A percentile compares a stretch with the other conserved stretches of the same genome.
These are phyloP conservation scores for Meteorus colon DNA, from an alignment of 2,888 invertebrate species.

Conservation along the genomic window DNA sequence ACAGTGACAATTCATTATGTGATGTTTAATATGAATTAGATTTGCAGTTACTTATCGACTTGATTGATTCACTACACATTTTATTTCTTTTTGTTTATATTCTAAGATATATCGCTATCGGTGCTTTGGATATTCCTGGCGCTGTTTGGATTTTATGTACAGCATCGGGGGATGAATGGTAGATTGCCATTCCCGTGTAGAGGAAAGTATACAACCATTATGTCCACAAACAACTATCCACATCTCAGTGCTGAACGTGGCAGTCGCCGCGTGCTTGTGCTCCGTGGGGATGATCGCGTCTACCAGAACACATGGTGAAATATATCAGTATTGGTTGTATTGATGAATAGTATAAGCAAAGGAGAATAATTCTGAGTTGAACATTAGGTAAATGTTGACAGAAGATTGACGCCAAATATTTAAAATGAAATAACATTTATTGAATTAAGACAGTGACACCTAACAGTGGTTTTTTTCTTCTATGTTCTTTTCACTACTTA, in stretches of 20 bases:
- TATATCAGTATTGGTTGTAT: not conserved
- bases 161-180: conserved; percentile 34
- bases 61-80: conserved; percentile 4
- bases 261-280: conserved; percentile 45
- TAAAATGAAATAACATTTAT: conserved; percentile 74
- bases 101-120: conserved; percentile 76
- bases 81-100: conserved; percentile 59
- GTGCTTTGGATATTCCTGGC: conserved; percentile 77
- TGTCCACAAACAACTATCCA: conserved; percentile 39
- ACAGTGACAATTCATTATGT: conserved; percentile 1
- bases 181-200: conserved; percentile 35
- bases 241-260: conserved; percentile 37
- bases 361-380: no score
- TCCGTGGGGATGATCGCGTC: conserved; percentile 41
- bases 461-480: conserved; percentile 66
- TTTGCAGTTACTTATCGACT: conserved; percentile 5
- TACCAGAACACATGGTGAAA: not conserved
- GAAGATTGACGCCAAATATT: not conserved
- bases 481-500: conserved; percentile 70
- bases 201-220: conserved; percentile 30
- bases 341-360: no score
- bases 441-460: conserved; percentile 73
- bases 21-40: not conserved
- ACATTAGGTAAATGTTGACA: not conserved
- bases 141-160: conserved; percentile 75